Base-by-base conservation (phyloP, 2,888 invertebrate species). In the Agelastica alni region DNA sequence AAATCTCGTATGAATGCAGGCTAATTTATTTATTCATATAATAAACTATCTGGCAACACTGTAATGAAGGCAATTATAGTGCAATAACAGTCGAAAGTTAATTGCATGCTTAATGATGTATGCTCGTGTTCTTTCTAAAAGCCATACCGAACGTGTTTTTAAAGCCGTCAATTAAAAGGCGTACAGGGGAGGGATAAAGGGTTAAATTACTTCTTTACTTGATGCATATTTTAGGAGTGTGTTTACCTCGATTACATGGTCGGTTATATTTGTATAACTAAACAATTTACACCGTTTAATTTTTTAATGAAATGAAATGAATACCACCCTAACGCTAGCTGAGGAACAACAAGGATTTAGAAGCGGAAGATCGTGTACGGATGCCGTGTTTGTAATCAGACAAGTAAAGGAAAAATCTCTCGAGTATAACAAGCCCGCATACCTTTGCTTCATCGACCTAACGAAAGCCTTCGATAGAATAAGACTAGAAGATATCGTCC, bases 31-130 rank as follows among this genome's bases (percentile, higher is more conserved):
- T 51, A 54, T 54, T 36, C 54, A 54, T 49, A 49, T 49, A 54
- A 55, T 55, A n/a, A n/a, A n/a, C n/a, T 55, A 55, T 55, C 31
- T 32, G 51, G 44, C 55, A 51, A 51, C 55, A 51, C 28, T 18
- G 43, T 43, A 55, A 53, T 47, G 53, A 42, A 53, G 34, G 53
- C 42, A 53, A 53, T 53, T 53, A 46, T 46, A 45, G 45, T 48
- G 51, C 47, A 56, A 53, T 49, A 52, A 61, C 58, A 59, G 58
- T 58, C 54, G 41, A 44, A 28, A 56, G 56, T 56, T 60, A 60
- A 61, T 57, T 59, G 59, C 58, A 42, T 56, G 41, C 53, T 59
- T 56, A 58, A 56, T 60, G 56, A 60, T 48, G 47, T 48, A 48
- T 48, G 48, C 48, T 41, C 31, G 46, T 48, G 48, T 56, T 60